These are phyloP conservation scores for Coremacera marginata DNA, from an alignment of 2,888 invertebrate genomes.

Conservation along the genomic window DNA sequence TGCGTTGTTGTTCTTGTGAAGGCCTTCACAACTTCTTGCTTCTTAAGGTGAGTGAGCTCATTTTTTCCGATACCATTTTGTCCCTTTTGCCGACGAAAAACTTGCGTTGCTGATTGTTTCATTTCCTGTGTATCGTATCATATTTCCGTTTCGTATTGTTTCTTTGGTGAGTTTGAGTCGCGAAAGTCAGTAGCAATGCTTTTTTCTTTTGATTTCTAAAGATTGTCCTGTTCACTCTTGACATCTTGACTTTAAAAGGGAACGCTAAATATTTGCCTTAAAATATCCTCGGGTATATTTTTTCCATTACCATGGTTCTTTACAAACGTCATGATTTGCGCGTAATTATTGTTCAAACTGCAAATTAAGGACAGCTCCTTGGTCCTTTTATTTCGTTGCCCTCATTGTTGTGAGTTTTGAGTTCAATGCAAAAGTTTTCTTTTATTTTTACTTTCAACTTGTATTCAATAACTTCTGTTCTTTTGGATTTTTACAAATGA, in stretches of 20 bases:
- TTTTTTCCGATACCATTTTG: not conserved
- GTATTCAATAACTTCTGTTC: conserved; percentile 22
- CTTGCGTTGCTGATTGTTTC: conserved; percentile 21
- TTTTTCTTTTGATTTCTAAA: not conserved
- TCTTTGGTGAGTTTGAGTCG: not conserved
- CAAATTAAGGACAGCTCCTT: conserved; percentile 20
- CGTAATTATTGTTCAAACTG: conserved; percentile 26
- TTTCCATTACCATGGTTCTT: not conserved
- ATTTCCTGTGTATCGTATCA: conserved; percentile 31
- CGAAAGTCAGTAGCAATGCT: conserved; percentile 1
- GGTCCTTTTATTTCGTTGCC: conserved; percentile 22
- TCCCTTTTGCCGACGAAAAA: not conserved
- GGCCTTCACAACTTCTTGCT: not conserved
- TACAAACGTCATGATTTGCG: not conserved
- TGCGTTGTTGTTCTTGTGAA: not conserved
- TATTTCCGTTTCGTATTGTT: conserved; percentile 17
- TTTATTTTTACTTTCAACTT: not conserved
- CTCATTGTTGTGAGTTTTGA: conserved; percentile 6
- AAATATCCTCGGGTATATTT: conserved; percentile 15
- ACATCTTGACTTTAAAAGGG: conserved; percentile 22
- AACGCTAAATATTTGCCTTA: conserved; percentile 12
- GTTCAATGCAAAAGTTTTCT: not conserved
- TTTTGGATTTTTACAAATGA: not conserved
- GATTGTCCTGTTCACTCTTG: conserved; percentile 9
- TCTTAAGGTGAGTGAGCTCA: not conserved